Evolutionary conservation across 2,113 vertebrate species (phyloP).

Genomic region (Thunnus maccoyii): DNA sequence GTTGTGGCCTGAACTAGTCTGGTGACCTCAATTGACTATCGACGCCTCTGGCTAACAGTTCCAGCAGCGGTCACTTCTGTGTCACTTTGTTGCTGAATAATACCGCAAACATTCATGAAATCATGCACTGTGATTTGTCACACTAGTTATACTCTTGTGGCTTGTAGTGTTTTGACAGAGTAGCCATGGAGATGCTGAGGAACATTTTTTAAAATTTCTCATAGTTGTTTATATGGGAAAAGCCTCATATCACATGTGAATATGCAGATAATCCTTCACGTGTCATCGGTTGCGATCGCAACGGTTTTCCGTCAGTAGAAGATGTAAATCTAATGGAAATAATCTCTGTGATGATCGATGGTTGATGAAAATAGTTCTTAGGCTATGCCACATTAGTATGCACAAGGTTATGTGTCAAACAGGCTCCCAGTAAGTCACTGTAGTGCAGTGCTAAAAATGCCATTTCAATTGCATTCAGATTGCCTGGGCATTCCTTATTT

Average conservation of each 20-base stretch:
- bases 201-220: not conserved
- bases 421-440: not conserved
- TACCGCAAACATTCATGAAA: not conserved
- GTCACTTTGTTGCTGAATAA: slow-evolving; percentile 10
- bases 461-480: slow-evolving; percentile 11
- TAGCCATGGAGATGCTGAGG: not conserved
- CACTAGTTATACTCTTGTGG: not conserved
- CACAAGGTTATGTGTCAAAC: not conserved
- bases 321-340: not conserved
- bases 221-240: not conserved
- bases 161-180: slow-evolving; percentile 3
- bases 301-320: not conserved
- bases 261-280: not conserved
- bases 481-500: slow-evolving; percentile 23
- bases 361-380: not conserved
- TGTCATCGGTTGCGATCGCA: not conserved
- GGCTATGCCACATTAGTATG: slow-evolving; percentile 1
- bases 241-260: not conserved
- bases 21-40: slow-evolving; percentile 67
- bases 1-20: slow-evolving; percentile 37
- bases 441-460: not conserved
- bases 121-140: not conserved
- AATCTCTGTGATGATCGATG: not conserved
- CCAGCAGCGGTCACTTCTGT: slow-evolving; percentile 21
- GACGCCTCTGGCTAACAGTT: slow-evolving; percentile 47